Evolutionary conservation across 2,888 invertebrate species (phyloP), one percentile per base, ranked within the genome.

Genomic region (Xestia xanthographa): DNA sequence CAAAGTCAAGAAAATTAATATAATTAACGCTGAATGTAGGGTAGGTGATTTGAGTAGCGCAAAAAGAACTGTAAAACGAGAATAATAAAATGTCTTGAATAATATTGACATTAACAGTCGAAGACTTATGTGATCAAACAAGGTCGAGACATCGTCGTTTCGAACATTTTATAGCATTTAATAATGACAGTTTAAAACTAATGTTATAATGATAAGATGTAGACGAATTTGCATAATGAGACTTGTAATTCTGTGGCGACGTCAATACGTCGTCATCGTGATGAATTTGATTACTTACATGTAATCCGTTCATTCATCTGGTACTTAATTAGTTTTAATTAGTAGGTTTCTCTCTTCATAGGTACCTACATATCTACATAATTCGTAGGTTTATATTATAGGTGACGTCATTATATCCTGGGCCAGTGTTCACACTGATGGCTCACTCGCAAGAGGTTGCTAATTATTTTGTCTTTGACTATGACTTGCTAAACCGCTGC

Each of bases 201-300:
- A 53, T 73, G 29, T 50, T 74, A 66, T 63, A 48, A 73, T 45
- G 58, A 67, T 50, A 66, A 66, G 14, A 22, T 58, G 17, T 53
- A 58, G 38, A 53, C 17, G 8, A 20, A 83, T 58, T 83, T 60
- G 34, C 72, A 72, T 69, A 72, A 68, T 66, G 26, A 66, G 60
- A 48, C 26, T 48, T 41, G 50, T 56, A 12, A 34, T 43, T 62
- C 34, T 26, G 26, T 43, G 62, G 26, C 62, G n/a, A 17, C 22
- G 53, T 20, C 20, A n/a, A n/a, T 66, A 43, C 50, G 26, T 43
- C 20, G 63, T 82, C 76, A 82, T 60, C 43, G 43, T 66, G 78
- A 77, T 60, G 22, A 48, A 66, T 82, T 82, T 48, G 66, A 82
- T 77, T 41, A 62, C 53, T 77, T 41, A 62, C 53, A 50, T 69